Evolutionary conservation across 2,888 invertebrate genomes (phyloP), one percentile per base, ranked within the genome.

Genomic region (Nymphalis polychloros): DNA sequence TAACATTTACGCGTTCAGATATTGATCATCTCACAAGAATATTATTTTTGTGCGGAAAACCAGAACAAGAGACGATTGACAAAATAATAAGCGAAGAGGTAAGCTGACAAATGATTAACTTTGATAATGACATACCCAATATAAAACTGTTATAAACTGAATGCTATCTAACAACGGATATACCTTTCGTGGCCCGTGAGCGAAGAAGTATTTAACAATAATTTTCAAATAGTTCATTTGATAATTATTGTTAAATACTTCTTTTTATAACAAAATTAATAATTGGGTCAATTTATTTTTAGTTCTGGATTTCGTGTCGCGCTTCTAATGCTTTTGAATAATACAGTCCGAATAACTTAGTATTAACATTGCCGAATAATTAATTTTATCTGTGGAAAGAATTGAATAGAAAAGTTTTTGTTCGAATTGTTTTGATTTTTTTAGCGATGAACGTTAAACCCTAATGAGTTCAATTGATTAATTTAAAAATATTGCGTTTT

Each of bases 61-160:
- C 97, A 74, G 95, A 95, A 82, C 95, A 95, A 84, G 96, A 96
- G 84, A 95, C 97, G 75, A 93, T 97, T 90, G 94, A 94, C 89
- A 97, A 97, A 94, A 97, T 97, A 88, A 96, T 95, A 85, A 97
- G 97, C 83, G 95, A 96, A 90, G 97, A 97, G 96, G 97, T 97
- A 95, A 94, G 93, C 85, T 76, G 70, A 73, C 67, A 73, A 72
- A 76, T 77, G 74, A 75, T 13, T 41, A 23, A 31, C 69, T 73
- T 47, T 59, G 48, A 13, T 31, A 48, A 16, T 47, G 27, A 50
- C 7, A 20, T 13, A 41, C 41, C 41, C 41, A 41, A 41, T 41
- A 4, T 41, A 4, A 41, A 4, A 13, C 3, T 41, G 41, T 41
- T 41, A 3, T 41, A 41, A 41, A 41, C 13, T 13, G 3, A 41